Percentiles rank a stretch among this genome's conserved stretches.
Conservation (phyloP, 2,888 invertebrate species). For the Ormyrus rosae region DNA sequence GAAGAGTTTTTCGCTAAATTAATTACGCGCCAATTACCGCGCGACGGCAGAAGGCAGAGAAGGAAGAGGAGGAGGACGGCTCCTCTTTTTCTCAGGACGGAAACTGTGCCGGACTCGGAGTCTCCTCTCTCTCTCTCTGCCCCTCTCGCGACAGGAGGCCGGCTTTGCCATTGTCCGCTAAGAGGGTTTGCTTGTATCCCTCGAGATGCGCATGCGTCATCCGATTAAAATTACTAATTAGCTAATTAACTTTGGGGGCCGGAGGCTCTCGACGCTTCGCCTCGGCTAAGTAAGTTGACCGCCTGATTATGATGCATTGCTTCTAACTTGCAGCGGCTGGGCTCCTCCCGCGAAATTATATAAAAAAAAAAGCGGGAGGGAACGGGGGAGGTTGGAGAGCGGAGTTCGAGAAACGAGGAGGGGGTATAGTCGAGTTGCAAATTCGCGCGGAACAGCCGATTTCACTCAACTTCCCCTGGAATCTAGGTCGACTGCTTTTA, state of each 20-base stretch:
- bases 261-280: constrained; percentile 29
- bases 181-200: constrained; percentile 76
- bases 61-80: constrained; percentile 28
- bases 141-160: constrained; percentile 36
- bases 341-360: neutral
- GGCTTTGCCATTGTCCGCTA: constrained; percentile 67
- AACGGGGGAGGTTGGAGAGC: neutral
- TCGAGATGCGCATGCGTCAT: constrained; percentile 76
- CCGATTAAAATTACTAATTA: constrained; percentile 76
- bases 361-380: neutral
- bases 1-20: constrained; percentile 74
- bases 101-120: constrained; percentile 59
- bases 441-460: neutral
- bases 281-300: constrained; percentile 71
- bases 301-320: constrained; percentile 75
- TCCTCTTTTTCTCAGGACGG: constrained; percentile 62
- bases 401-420: neutral
- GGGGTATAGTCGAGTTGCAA: neutral
- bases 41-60: neutral
- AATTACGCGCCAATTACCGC: constrained; percentile 72
- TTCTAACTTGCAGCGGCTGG: constrained; percentile 52
- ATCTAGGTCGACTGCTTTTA: no score
- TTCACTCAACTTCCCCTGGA: neutral
- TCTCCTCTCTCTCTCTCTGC: constrained; percentile 1
- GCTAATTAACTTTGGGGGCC: constrained; percentile 74